Evolutionary conservation across 2,113 vertebrate species (phyloP).

Genomic region (Pollachius pollachius): DNA sequence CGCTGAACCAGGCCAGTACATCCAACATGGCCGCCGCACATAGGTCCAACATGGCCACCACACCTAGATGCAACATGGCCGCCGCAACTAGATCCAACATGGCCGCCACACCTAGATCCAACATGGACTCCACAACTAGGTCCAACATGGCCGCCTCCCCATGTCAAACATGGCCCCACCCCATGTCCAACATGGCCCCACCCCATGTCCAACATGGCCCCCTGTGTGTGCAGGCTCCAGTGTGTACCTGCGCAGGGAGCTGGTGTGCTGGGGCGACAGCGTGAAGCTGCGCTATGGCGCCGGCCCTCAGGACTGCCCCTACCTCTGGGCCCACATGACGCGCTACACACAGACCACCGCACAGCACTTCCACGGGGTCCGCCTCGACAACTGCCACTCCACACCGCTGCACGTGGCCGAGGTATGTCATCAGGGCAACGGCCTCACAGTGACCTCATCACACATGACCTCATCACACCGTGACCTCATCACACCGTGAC

Average conservation of each 20-base stretch:
- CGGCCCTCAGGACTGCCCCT: slow-evolving; percentile 90
- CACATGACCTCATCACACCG: too few relatives aligned
- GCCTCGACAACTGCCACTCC: slow-evolving; percentile 97
- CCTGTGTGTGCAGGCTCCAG: slow-evolving; percentile 77
- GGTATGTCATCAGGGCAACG: slow-evolving; percentile 68
- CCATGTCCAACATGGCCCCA: neutral
- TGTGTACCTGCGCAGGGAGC: slow-evolving; percentile 91
- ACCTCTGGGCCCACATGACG: slow-evolving; percentile 94
- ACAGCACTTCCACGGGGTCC: slow-evolving; percentile 86
- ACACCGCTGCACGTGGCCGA: slow-evolving; percentile 94
- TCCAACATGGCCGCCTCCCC: too few relatives aligned
- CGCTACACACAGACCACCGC: slow-evolving; percentile 94
- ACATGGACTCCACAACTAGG: too few relatives aligned
- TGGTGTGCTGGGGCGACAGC: slow-evolving; percentile 96
- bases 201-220: neutral
- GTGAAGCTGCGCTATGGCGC: slow-evolving; percentile 91
- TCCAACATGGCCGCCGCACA: too few relatives aligned
- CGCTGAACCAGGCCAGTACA: slow-evolving; percentile 84
- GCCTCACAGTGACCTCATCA: too few relatives aligned
- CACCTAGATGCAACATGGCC: neutral
- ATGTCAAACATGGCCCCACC: neutral
- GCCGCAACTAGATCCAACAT: neutral
- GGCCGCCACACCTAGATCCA: too few relatives aligned
- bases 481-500: too few relatives aligned
- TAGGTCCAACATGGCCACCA: neutral